Conservation (phyloP, 2,113 vertebrate genomes). For the Aythya baeri region DNA sequence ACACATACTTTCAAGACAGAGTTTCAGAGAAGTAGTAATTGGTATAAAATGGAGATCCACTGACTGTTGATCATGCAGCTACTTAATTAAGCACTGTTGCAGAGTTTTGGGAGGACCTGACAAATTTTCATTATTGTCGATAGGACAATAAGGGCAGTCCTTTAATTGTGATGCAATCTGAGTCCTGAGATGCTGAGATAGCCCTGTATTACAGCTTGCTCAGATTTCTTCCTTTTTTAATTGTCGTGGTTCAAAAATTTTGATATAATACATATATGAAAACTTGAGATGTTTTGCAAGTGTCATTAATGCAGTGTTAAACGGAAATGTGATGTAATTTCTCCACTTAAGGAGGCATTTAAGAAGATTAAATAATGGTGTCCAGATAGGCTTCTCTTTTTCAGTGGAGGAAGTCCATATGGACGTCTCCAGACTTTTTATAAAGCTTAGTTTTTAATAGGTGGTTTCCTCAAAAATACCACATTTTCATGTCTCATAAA, state of each 20-base stretch:
- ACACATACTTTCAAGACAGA: background rate
- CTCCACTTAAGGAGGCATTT: background rate
- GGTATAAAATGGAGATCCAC: background rate
- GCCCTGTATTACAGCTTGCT: background rate
- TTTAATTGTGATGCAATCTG: background rate
- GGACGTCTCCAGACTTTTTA: background rate
- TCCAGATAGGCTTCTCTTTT: background rate
- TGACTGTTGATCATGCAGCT: background rate
- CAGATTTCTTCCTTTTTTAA: background rate
- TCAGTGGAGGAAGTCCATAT: background rate
- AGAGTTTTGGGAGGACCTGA: background rate
- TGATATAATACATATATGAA: background rate
- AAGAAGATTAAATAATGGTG: background rate
- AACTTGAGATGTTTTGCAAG: background rate
- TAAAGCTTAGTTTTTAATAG: background rate
- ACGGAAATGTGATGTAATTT: accelerated
- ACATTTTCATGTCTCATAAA: background rate
- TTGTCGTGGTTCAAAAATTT: background rate
- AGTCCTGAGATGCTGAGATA: background rate
- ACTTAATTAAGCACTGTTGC: background rate
- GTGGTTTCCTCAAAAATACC: background rate
- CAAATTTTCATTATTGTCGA: too few relatives aligned
- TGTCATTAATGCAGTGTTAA: background rate
- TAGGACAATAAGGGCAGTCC: background rate
- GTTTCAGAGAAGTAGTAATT: background rate